Evolutionary conservation across 1,140 invertebrate genomes (phyloP).

Genomic region (Linepithema humile): DNA sequence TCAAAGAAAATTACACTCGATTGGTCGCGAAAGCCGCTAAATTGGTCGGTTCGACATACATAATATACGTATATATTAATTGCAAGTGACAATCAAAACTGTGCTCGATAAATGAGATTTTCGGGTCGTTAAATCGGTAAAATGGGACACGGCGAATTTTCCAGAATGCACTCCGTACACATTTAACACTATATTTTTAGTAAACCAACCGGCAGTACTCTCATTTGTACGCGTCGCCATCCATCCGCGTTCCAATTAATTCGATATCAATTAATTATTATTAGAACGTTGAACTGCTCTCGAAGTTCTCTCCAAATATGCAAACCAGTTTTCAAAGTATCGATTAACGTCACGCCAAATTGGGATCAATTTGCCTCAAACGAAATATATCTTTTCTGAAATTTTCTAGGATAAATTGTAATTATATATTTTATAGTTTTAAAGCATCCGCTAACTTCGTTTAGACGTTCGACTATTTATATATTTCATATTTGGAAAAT

Average conservation of each 20-base stretch:
- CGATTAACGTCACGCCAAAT: background rate
- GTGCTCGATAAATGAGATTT: constrained; percentile 7
- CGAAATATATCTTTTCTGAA: background rate
- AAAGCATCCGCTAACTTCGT: background rate
- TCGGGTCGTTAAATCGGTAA: constrained; percentile 22
- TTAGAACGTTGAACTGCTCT: background rate
- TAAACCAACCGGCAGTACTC: background rate
- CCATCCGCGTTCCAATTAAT: constrained; percentile 40
- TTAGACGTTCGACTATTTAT: background rate
- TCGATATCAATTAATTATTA: constrained; percentile 15
- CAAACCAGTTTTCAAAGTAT: background rate
- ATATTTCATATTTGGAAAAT: background rate
- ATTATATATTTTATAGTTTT: background rate
- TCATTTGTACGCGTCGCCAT: background rate
- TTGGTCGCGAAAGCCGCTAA: constrained; percentile 10
- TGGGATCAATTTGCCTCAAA: background rate
- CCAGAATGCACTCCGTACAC: background rate
- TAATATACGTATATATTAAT: background rate
- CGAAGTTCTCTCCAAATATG: no score
- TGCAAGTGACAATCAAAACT: constrained; percentile 4
- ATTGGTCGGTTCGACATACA: background rate
- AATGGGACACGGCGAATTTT: background rate
- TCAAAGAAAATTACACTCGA: constrained; percentile 24
- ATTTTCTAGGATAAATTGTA: background rate
- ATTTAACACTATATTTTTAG: constrained; percentile 25